phyloP scores from a whole-genome alignment of 2,113 vertebrate species.

The Lamprotornis superbus region DNA sequence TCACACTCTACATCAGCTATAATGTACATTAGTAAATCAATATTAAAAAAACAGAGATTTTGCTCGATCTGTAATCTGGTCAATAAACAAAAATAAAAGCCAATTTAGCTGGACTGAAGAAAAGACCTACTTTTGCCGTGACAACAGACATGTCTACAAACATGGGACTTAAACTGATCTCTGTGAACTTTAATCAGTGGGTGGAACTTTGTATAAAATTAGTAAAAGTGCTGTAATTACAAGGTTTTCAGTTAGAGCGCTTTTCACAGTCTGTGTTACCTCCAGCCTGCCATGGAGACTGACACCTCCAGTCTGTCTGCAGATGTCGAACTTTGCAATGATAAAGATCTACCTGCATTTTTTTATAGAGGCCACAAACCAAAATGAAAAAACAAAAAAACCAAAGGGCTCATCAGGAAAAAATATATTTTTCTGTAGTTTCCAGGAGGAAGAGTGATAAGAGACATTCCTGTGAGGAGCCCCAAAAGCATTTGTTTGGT shows the following conservation, averaged over 20 bases:
- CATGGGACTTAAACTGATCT: background rate
- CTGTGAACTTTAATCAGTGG: background rate
- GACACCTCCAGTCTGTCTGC: background rate
- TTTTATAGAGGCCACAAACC: background rate
- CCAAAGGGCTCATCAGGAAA: background rate
- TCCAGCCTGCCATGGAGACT: background rate
- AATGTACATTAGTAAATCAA: background rate
- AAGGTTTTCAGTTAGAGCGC: background rate
- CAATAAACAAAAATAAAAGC: background rate
- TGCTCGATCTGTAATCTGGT: background rate
- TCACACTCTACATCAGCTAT: fast-evolving
- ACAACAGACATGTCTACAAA: background rate
- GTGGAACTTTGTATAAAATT: background rate
- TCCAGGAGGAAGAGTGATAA: background rate
- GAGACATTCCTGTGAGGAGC: background rate
- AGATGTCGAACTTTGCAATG: background rate
- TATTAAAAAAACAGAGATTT: background rate
- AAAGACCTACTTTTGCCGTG: background rate
- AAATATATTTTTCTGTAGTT: background rate
- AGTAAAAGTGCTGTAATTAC: background rate
- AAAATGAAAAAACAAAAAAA: background rate
- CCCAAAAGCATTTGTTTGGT: background rate
- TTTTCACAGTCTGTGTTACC: background rate
- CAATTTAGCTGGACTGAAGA: background rate
- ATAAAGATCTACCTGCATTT: background rate